Evolutionary conservation across 1,140 invertebrate genomes (phyloP).

Genomic region (Leptinotarsa texana): DNA sequence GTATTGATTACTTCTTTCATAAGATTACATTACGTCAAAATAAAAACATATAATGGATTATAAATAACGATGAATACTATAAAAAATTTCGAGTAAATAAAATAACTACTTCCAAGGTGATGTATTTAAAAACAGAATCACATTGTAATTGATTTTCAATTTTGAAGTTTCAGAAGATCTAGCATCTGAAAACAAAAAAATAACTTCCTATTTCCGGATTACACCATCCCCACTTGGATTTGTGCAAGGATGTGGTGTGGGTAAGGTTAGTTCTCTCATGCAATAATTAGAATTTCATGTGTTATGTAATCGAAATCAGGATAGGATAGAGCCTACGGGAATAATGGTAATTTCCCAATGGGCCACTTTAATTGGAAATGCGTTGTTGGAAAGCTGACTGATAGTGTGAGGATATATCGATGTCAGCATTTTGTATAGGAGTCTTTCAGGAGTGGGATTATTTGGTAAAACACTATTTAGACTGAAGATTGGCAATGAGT

Average conservation of each 20-base stretch:
- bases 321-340: slow-evolving; percentile 35
- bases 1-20: too few species aligned
- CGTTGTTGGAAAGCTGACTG: slow-evolving; percentile 25
- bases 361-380: slow-evolving; percentile 42
- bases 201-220: neutral
- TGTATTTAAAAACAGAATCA: too few species aligned
- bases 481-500: too few species aligned
- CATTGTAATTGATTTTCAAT: too few species aligned
- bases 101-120: too few species aligned
- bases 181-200: neutral
- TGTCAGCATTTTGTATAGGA: neutral
- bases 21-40: too few species aligned
- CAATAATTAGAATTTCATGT: slow-evolving; percentile 41
- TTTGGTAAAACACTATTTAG: neutral
- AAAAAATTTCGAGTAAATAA: too few species aligned
- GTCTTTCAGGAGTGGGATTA: neutral
- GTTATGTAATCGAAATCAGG: slow-evolving; percentile 39
- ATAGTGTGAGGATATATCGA: slow-evolving; percentile 19
- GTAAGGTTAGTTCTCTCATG: slow-evolving; percentile 17
- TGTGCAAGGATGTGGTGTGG: slow-evolving; percentile 10
- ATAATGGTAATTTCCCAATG: slow-evolving; percentile 37
- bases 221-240: neutral
- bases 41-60: too few species aligned
- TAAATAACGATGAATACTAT: too few species aligned
- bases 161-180: neutral